Base-by-base conservation (phyloP, 2,888 invertebrate species). In the Calephelis perditalis region DNA sequence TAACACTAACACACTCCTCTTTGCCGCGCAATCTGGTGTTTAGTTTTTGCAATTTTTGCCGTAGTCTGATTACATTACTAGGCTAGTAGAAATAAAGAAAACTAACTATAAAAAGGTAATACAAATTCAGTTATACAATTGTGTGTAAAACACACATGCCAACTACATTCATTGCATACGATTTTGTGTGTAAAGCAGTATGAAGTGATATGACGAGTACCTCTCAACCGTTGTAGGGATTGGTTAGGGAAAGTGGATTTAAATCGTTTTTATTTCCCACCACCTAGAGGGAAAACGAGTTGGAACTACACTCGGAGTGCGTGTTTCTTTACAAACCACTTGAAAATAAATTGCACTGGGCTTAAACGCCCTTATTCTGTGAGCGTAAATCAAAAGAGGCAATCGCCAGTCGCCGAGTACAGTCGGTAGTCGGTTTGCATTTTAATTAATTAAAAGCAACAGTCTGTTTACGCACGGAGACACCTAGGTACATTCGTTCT, bases 371-470 rank as follows among this genome's bases (percentile, higher is more conserved):
- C 59, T 46, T 62, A 60, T 49, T 45, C 54, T 56, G 37, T 60
- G 57, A 65, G 66, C 70, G 73, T 75, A 73, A 75, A 73, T 73
- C 77, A 79, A 81, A 82, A 80, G 76, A 75, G 75, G 78, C 80
- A 80, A 80, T 79, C 75, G 76, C 72, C 70, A 75, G 68, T 65
- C 65, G 66, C 65, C 61, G 63, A 64, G 64, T 75, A 79, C 76
- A 82, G 81, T 80, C 78, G 73, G 82, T 77, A 82, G 81, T 80
- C 78, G 73, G 82, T 83, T 84, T 82, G 82, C 83, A 82, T 86
- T 88, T 85, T 86, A 88, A 89, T 88, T 86, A 86, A 88, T 89
- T 88, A 86, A 82, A 76, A 77, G 79, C 79, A 80, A 82, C 81
- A 81, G 81, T 76, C 82, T 71, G 77, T 83, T 84, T 84, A 84